Evolutionary conservation across 2,797 vertebrate species (phyloP).

Genomic region (Acropternis orthonyx): DNA sequence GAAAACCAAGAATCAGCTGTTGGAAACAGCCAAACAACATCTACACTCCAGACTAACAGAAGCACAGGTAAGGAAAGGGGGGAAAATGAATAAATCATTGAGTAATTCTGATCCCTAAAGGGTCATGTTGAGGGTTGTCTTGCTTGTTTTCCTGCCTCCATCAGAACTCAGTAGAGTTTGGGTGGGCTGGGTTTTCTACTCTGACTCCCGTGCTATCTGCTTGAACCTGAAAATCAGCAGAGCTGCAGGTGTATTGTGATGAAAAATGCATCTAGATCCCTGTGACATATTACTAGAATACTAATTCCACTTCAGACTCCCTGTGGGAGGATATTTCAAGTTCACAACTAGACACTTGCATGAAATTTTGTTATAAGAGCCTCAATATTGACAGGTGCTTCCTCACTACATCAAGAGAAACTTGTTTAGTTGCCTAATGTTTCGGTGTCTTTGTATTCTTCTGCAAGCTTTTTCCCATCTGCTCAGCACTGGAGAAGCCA

Average conservation of each 20-base stretch:
- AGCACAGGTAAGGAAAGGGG: slow-evolving; percentile 73
- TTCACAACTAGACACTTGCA: neutral
- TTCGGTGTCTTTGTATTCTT: neutral
- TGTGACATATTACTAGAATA: neutral
- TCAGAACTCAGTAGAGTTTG: neutral
- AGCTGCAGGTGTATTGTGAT: neutral
- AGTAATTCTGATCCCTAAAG: neutral
- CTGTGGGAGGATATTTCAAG: neutral
- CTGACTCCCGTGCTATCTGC: neutral
- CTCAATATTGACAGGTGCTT: neutral
- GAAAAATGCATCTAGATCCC: neutral
- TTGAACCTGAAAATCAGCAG: neutral
- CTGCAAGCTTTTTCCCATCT: neutral
- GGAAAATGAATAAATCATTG: neutral
- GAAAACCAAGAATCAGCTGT: slow-evolving; percentile 80
- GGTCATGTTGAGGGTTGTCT: neutral
- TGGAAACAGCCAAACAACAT: slow-evolving; percentile 79
- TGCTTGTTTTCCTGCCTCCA: neutral
- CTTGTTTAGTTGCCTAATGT: neutral
- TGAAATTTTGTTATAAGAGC: neutral
- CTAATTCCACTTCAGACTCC: neutral
- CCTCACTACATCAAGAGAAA: neutral
- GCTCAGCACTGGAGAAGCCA: neutral
- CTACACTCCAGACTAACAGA: slow-evolving; percentile 77
- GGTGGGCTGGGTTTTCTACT: neutral